Conservation (phyloP, 2,888 invertebrate species). For the Dasysyrphus albostriatus region DNA sequence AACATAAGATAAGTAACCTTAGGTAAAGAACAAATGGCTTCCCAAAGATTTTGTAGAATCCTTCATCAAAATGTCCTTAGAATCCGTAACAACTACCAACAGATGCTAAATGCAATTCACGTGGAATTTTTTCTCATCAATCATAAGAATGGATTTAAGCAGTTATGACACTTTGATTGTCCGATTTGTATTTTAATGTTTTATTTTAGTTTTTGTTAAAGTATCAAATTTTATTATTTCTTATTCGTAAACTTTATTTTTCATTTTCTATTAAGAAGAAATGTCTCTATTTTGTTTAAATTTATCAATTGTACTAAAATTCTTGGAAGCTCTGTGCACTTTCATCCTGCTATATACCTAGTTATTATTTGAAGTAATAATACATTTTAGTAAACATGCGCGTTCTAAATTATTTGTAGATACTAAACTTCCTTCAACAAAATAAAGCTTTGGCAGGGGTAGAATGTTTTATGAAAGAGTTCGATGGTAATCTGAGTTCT, state of each 20-base stretch:
- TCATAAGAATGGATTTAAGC: no score
- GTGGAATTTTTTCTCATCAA: no score
- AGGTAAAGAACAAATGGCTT: no score
- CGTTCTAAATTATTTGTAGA: neutral
- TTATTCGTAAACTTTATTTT: neutral
- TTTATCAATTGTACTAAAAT: neutral
- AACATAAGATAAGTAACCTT: no score
- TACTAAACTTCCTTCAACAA: neutral
- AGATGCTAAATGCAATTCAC: no score
- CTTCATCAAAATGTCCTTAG: no score
- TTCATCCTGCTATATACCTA: neutral
- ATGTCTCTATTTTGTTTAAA: neutral
- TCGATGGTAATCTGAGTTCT: neutral
- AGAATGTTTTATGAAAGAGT: slow-evolving; percentile 2
- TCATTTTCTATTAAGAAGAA: neutral
- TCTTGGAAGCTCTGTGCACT: neutral
- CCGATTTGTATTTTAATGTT: no score
- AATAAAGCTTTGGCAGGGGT: slow-evolving; percentile 1
- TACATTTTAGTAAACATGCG: slow-evolving; percentile 7
- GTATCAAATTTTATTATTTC: neutral
- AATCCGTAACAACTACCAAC: no score
- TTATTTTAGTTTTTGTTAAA: neutral
- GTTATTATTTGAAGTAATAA: neutral
- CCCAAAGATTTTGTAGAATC: no score
- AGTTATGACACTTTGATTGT: no score